Percentiles rank a stretch among this genome's conserved stretches.
Evolutionary conservation across 2,797 vertebrate species (phyloP).

Genomic region (Potorous gilbertii): DNA sequence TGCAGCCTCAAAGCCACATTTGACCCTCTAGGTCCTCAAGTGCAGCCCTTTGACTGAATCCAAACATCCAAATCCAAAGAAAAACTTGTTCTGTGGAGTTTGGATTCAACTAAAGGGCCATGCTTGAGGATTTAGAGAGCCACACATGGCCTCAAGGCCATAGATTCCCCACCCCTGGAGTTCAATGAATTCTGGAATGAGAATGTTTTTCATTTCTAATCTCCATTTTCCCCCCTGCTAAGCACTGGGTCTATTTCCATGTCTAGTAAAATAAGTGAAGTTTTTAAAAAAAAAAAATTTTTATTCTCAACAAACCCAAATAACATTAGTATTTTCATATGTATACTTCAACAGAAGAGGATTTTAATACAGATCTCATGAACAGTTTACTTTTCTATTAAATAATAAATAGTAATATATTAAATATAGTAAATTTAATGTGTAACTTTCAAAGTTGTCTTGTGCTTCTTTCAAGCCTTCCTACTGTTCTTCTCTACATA

Average conservation of each 20-base stretch:
- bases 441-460: not conserved
- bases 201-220: not conserved
- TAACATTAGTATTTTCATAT: not conserved
- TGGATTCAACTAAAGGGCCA: too few relatives aligned
- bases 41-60: too few relatives aligned
- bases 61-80: too few relatives aligned
- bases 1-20: too few relatives aligned
- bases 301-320: not conserved
- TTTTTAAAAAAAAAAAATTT: not conserved
- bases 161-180: not conserved
- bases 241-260: not conserved
- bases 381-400: not conserved
- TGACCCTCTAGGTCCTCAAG: too few relatives aligned
- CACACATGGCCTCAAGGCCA: too few relatives aligned
- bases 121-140: too few relatives aligned
- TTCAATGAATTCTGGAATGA: not conserved
- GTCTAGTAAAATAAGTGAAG: not conserved
- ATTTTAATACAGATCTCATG: not conserved
- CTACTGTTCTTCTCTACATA: not conserved
- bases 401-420: not conserved
- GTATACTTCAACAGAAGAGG: not conserved
- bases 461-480: not conserved
- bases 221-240: not conserved
- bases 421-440: not conserved
- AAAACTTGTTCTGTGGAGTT: too few relatives aligned